Evolutionary conservation across 2,797 vertebrate genomes (phyloP), one percentile per base, ranked within the genome.

Genomic region (Poeciliopsis paucimaculata): DNA sequence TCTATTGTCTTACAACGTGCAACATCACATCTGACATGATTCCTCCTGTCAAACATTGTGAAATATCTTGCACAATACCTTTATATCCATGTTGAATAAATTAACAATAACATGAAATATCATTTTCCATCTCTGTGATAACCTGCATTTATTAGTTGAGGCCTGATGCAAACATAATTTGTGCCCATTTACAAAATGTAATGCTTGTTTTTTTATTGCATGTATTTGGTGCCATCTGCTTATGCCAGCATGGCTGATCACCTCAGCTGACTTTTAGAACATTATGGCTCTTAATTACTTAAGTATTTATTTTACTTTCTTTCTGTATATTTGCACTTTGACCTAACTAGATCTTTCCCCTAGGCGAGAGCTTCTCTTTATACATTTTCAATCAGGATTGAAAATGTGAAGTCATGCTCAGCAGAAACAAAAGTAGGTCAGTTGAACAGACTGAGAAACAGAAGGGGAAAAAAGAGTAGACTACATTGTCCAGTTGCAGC

Each of bases 361-460:
- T 41, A 68, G 9, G 20, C 26, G 31, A 68, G 10, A 68, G 23
- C 36, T 41, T 39, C 36, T 41, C 10, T 68, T 68, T 10, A 18
- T 10, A n/a, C n/a, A n/a, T n/a, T n/a, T n/a, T n/a, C n/a, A n/a
- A n/a, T n/a, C n/a, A 66, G 18, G 9, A 39, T 36, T 55, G 76
- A 76, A 82, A 90, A 84, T 80, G 77, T 68, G 68, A 82, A 46
- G 28, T 82, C 77, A 66, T 66, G 62, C 9, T 36, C 34, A 39
- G 34, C 77, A 92, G 84, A 80, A 84, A 83, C 26, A 26, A 87
- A 91, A 86, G 36, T 20, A 91, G 87, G 72, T 85, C 87, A 47
- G 47, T 74, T 77, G 55, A 66, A 77, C 43, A 79, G 20, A 55
- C 0, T 12, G 34, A 74, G 49, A 70, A 73, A 46, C 43, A 46